Evolutionary conservation across 2,113 vertebrate species (phyloP).

Genomic region (Grammomys dolichurus): DNA sequence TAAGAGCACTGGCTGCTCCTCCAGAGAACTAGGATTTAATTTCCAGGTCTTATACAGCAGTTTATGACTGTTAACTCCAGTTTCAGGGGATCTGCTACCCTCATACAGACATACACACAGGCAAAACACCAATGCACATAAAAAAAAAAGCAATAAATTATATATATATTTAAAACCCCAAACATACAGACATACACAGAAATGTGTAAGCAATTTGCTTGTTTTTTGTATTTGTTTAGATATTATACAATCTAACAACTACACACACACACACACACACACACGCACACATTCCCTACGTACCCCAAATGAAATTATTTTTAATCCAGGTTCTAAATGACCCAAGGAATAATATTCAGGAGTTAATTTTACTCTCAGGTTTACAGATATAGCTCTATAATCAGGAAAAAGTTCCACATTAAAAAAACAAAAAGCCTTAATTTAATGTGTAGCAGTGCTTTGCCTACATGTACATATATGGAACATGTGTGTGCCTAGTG

Average conservation of each 20-base stretch:
- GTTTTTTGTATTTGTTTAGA: neutral
- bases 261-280: neutral
- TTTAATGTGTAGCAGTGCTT: neutral
- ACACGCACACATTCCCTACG: neutral
- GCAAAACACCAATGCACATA: no score
- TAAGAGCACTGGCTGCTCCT: no score
- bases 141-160: no score
- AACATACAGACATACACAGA: neutral
- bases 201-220: neutral
- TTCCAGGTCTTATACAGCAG: no score
- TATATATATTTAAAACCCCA: no score
- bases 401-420: slow-evolving; percentile 36
- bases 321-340: slow-evolving; percentile 14
- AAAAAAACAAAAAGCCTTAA: neutral
- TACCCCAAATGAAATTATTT: slow-evolving; percentile 17
- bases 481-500: neutral
- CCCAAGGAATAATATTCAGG: slow-evolving; percentile 6
- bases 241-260: neutral
- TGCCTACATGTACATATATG: neutral
- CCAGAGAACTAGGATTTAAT: no score
- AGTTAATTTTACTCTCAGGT: slow-evolving; percentile 53
- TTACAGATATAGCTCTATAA: neutral
- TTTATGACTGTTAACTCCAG: no score
- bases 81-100: no score
- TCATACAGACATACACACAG: no score